Evolutionary conservation across 2,888 invertebrate species (phyloP), one percentile per base, ranked within the genome.

Genomic region (Drosophila setosimentum): DNA sequence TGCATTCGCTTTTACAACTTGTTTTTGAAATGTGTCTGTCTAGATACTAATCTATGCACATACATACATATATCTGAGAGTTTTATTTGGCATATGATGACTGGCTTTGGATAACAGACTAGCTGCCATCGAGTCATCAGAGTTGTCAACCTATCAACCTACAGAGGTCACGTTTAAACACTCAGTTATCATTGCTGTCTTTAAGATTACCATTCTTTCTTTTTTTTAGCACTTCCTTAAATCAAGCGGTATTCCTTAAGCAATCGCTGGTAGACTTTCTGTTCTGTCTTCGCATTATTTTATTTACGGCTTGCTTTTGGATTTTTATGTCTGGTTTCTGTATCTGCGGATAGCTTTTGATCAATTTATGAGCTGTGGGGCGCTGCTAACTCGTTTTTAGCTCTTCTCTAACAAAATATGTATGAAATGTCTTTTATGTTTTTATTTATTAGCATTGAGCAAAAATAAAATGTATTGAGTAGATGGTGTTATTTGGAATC

Each of bases 1-100:
- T 73, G 65, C 83, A 67, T 73, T 71, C 61, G 42, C 67, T 70
- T 83, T 87, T 75, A 73, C 71, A 75, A 61, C 75, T 63, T 64
- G 58, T 71, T 59, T 70, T 54, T 37, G 62, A 69, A 68, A 68
- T 68, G 62, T 70, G 64, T 70, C 53, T 67, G 74, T 61, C 67
- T 29, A 29, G 48, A 21, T 70, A 58, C 59, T 50, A 68, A 70
- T 50, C 71, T 35, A 58, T 50, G 48, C 32, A 7, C 27, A 24
- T 42, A 27, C 27, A 24, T 42, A 27, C 16, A 16, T 49, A 55
- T 58, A n/a, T 65, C 30, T 64, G 68, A 32, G 70, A 63, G 61
- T 50, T 48, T 62, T 48, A 29, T 33, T 42, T 61, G 30, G 18
- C 64, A 65, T 16, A 50, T 61, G 49, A 68, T 68, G 45, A 60